A percentile compares a stretch with the other conserved stretches of the same genome.
Evolutionary conservation across 1,140 invertebrate genomes (phyloP).

Genomic region (Anastrepha obliqua): DNA sequence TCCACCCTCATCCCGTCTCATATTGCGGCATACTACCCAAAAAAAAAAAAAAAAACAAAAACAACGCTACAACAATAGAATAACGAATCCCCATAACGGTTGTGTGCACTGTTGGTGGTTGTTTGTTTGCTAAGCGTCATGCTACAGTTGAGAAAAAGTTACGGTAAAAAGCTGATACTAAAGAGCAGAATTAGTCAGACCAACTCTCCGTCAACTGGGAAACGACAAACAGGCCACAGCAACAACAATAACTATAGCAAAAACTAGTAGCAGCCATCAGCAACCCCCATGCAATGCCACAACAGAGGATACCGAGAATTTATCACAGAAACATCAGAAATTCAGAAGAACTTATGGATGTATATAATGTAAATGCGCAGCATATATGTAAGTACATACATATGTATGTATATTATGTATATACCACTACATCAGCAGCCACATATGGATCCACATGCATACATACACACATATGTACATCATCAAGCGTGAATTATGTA

Average conservation of each 20-base stretch:
- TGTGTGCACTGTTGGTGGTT: background rate
- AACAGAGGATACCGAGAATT: conserved; percentile 63
- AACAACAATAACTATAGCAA: background rate
- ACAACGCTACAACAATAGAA: background rate
- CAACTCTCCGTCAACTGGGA: background rate
- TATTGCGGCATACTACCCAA: background rate
- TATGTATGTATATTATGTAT: conserved; percentile 7
- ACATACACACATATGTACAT: background rate
- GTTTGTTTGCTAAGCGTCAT: conserved; percentile 44
- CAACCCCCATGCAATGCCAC: conserved; percentile 41
- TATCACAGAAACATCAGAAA: conserved; percentile 73
- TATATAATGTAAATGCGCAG: conserved; percentile 39
- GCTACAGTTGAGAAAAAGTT: conserved; percentile 39
- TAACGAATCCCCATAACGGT: conserved; percentile 8
- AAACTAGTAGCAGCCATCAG: background rate
- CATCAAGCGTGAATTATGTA: background rate
- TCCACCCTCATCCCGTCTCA: background rate
- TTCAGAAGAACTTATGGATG: conserved; percentile 67
- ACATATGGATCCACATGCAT: conserved; percentile 13
- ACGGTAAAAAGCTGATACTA: conserved; percentile 41
- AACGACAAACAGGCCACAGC: background rate
- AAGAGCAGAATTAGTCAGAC: conserved; percentile 8
- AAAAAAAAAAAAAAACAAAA: background rate
- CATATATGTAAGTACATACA: conserved; percentile 47
- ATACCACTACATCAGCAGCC: no score